These are phyloP conservation scores for Panulirus ornatus DNA, from an alignment of 1,140 invertebrate genomes.

Conservation along the genomic window DNA sequence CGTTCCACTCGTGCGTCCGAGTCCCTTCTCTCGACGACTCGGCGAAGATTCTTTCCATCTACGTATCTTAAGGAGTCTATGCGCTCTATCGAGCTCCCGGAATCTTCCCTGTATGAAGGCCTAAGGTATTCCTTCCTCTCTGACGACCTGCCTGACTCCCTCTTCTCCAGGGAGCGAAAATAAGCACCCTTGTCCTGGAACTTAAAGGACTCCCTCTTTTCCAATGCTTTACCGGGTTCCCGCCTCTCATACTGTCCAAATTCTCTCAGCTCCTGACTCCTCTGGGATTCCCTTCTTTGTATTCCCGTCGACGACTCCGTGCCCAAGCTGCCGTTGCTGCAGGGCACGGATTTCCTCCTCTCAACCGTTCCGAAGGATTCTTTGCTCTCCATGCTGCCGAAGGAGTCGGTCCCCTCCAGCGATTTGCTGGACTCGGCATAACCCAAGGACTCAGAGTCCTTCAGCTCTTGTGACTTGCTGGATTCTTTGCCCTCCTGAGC, in stretches of 20 bases:
- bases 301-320: not conserved
- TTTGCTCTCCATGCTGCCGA: conserved; percentile 28
- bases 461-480: not conserved
- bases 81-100: not conserved
- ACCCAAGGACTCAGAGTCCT: conserved; percentile 4
- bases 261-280: not conserved
- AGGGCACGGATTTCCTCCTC: conserved; percentile 22
- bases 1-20: not conserved
- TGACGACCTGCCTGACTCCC: conserved; percentile 1
- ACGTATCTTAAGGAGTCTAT: not conserved
- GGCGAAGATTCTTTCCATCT: not conserved
- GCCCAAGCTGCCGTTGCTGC: not conserved
- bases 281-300: not conserved
- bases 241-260: not conserved
- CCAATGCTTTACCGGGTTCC: not conserved
- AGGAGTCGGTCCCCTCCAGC: conserved; percentile 29
- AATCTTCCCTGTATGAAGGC: not conserved
- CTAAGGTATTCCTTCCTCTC: not conserved
- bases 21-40: not conserved
- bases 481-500: conserved; percentile 40
- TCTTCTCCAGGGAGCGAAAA: conserved; percentile 22
- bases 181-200: conserved; percentile 41
- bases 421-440: conserved; percentile 25
- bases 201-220: conserved; percentile 37
- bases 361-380: conserved; percentile 38